These are phyloP conservation scores for Melanophora roralis DNA, from an alignment of 2,888 invertebrate genomes.

Conservation along the genomic window DNA sequence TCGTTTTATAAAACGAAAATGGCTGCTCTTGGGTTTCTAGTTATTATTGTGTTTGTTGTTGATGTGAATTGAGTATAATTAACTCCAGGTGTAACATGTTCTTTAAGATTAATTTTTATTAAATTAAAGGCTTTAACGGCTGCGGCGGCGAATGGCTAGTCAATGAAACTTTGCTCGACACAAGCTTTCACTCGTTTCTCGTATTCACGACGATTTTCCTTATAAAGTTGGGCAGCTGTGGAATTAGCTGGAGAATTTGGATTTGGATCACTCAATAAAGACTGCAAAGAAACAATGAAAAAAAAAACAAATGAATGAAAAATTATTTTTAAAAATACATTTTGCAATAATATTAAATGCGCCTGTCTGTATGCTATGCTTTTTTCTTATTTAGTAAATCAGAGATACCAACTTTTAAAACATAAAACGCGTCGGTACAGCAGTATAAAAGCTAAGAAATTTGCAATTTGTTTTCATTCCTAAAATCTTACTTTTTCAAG, in stretches of 20 bases:
- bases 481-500: too few species aligned
- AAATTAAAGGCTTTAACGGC: slow-evolving; percentile 60
- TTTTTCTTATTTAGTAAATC: too few species aligned
- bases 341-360: too few species aligned
- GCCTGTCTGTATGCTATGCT: too few species aligned
- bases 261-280: slow-evolving; percentile 99
- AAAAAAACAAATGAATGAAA: neutral
- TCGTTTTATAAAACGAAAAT: slow-evolving; percentile 52
- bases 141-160: slow-evolving; percentile 80
- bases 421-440: too few species aligned
- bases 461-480: too few species aligned
- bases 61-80: slow-evolving; percentile 48
- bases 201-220: slow-evolving; percentile 99
- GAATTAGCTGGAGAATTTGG: slow-evolving; percentile 99
- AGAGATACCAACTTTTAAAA: too few species aligned
- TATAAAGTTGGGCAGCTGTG: slow-evolving; percentile 99
- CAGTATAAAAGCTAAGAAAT: too few species aligned
- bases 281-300: slow-evolving; percentile 80
- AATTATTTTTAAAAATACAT: too few species aligned
- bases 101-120: slow-evolving; percentile 56
- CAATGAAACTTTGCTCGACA: slow-evolving; percentile 99
- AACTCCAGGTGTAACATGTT: slow-evolving; percentile 57
- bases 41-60: slow-evolving; percentile 35
- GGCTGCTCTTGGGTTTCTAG: slow-evolving; percentile 22
- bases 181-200: slow-evolving; percentile 99